Conservation (phyloP, 2,888 invertebrate species). For the Beris morrisii region DNA sequence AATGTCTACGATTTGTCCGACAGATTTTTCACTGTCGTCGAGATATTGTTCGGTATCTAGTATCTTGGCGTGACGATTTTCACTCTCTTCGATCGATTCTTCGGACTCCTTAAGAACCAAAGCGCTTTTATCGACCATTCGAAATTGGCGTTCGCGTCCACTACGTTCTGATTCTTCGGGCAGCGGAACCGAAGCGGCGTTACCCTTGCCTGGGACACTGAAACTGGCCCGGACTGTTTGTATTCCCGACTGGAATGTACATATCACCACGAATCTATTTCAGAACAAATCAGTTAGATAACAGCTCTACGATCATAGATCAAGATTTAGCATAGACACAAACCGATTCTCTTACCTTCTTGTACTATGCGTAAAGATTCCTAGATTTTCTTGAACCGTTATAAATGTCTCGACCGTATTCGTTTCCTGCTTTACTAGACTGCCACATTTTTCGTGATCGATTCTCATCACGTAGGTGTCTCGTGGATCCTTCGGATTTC, state of each 20-base stretch:
- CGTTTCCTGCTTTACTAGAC: conserved; percentile 71
- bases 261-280: conserved; percentile 73
- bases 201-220: conserved; percentile 66
- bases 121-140: conserved; percentile 53
- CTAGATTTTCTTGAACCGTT: conserved; percentile 79
- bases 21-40: conserved; percentile 39
- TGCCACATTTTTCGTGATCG: conserved; percentile 73
- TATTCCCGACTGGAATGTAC: conserved; percentile 80
- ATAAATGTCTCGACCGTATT: conserved; percentile 78
- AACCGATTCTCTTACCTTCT: conserved; percentile 58
- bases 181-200: conserved; percentile 49
- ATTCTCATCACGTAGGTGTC: conserved; percentile 76
- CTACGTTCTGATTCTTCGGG: conserved; percentile 46
- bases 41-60: conserved; percentile 17
- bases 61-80: conserved; percentile 29
- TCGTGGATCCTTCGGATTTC: conserved; percentile 70
- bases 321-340: too few relatives aligned
- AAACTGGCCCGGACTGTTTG: conserved; percentile 79
- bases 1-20: conserved; percentile 44
- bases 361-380: conserved; percentile 80
- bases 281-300: not conserved
- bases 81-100: conserved; percentile 27
- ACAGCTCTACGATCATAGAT: too few relatives aligned
- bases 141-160: conserved; percentile 51
- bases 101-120: conserved; percentile 48